Evolutionary conservation across 1,140 invertebrate species (phyloP).

Genomic region (Pseudomyrmex cubaensis): DNA sequence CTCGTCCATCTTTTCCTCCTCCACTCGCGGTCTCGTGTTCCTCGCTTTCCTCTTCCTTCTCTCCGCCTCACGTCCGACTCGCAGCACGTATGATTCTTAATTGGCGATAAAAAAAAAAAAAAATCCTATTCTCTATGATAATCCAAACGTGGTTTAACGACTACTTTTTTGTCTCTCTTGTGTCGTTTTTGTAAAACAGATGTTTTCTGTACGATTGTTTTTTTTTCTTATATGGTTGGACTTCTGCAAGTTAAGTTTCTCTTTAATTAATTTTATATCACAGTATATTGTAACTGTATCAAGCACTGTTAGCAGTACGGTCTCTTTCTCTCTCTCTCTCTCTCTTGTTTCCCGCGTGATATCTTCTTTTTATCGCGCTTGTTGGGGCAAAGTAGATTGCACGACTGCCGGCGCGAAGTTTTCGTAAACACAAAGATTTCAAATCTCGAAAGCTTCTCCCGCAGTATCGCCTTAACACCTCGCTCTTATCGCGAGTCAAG

Average conservation of each 20-base stretch:
- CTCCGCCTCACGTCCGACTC: conserved; percentile 14
- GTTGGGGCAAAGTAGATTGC: conserved; percentile 14
- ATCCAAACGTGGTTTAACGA: neutral
- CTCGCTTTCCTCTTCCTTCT: conserved; percentile 26
- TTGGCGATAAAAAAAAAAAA: neutral
- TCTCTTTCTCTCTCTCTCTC: neutral
- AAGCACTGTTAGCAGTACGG: no score
- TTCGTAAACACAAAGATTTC: conserved; percentile 33
- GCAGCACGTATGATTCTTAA: conserved; percentile 9
- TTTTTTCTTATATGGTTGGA: no score
- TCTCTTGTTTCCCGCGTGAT: neutral
- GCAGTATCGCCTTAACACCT: conserved; percentile 1
- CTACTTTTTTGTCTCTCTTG: neutral
- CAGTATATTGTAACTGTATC: neutral
- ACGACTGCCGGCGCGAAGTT: conserved; percentile 5
- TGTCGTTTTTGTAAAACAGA: neutral
- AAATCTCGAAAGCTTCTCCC: conserved; percentile 35
- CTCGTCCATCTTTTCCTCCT: conserved; percentile 5
- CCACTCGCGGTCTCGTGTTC: neutral
- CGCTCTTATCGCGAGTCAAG: conserved; percentile 45
- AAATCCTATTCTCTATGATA: neutral
- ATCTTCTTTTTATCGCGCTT: neutral
- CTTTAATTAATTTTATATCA: no score
- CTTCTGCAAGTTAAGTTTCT: no score
- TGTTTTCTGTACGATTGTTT: no score